phyloP scores from a whole-genome alignment of 2,888 invertebrate genomes.

The Acheta domesticus region DNA sequence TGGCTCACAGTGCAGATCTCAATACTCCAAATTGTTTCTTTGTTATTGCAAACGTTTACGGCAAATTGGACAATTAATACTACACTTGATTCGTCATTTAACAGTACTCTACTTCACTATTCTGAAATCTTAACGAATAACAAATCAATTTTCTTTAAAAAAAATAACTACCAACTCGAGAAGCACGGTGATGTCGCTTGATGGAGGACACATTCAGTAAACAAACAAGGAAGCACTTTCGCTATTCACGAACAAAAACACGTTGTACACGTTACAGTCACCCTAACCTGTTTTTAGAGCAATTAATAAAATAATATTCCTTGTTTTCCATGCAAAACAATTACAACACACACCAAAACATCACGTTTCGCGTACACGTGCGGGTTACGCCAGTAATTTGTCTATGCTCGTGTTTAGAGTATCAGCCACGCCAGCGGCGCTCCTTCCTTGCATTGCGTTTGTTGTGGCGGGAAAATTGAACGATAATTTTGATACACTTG shows the following conservation, averaged over 20 bases:
- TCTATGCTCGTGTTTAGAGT: too few species aligned
- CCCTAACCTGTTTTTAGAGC: neutral
- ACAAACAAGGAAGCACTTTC: neutral
- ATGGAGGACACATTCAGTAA: neutral
- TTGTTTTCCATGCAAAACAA: constrained; percentile 18
- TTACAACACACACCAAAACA: neutral
- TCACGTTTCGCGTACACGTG: neutral
- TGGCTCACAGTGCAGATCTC: too few species aligned
- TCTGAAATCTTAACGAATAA: neutral
- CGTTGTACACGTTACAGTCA: neutral
- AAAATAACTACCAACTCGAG: neutral
- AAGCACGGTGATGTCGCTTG: neutral
- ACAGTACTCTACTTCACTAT: too few species aligned
- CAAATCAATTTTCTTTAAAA: neutral
- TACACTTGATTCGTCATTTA: neutral
- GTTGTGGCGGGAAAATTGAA: too few species aligned
- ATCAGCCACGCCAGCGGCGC: too few species aligned
- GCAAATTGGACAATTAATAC: neutral
- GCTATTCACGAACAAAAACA: neutral
- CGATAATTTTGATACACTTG: too few species aligned
- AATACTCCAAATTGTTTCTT: too few species aligned
- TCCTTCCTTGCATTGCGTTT: too few species aligned
- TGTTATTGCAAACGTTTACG: too few species aligned
- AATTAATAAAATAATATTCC: neutral
- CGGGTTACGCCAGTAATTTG: neutral